A percentile compares a stretch with the other conserved stretches of the same genome.
Evolutionary conservation across 2,113 vertebrate genomes (phyloP).

Genomic region (Cryptomyrus ogoouensis): DNA sequence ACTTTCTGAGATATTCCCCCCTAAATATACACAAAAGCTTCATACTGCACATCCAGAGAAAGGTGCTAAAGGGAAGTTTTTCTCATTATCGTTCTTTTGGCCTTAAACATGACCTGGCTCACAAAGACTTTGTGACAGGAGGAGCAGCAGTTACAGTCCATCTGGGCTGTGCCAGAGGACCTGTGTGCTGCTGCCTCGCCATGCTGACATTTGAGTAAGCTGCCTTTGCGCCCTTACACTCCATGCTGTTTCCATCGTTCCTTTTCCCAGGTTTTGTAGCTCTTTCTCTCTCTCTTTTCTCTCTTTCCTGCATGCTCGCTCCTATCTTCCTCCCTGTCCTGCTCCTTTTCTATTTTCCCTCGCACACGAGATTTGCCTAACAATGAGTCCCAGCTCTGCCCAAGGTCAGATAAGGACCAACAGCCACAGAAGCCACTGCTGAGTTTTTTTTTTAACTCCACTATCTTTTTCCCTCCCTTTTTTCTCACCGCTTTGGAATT

Average conservation of each 20-base stretch:
- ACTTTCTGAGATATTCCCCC: background rate
- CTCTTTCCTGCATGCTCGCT: background rate
- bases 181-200: background rate
- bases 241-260: background rate
- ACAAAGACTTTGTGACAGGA: background rate
- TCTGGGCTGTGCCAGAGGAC: background rate
- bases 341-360: conserved; percentile 57
- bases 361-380: conserved; percentile 74
- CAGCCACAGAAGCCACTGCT: conserved; percentile 66
- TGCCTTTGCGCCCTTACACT: background rate
- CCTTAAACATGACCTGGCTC: background rate
- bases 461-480: conserved; percentile 41
- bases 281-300: background rate
- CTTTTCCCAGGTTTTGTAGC: background rate
- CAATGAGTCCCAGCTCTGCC: conserved; percentile 70
- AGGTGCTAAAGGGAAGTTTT: background rate
- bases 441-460: conserved; percentile 58
- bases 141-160: background rate
- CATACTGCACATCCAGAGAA: background rate
- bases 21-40: background rate
- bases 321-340: conserved; percentile 30
- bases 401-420: conserved; percentile 76
- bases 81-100: background rate
- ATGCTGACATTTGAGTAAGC: conserved; percentile 9
- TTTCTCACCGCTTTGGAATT: conserved; percentile 69